Base-by-base conservation (phyloP, 2,797 vertebrate genomes). In the Tarsius wallacei region DNA sequence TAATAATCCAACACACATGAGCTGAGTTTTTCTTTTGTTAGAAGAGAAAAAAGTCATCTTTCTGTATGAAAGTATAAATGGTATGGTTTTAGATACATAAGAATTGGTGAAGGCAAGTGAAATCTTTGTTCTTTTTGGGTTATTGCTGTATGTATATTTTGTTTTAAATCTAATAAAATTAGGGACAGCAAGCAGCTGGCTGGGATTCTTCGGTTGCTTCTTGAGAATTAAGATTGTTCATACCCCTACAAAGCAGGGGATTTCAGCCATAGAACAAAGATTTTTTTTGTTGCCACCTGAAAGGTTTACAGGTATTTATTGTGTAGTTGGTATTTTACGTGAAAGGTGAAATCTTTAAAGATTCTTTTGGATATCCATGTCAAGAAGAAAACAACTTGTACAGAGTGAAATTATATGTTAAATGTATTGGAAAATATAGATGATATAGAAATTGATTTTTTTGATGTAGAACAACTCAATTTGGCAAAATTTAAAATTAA, bases 251-350 rank as follows among this genome's bases (percentile, higher is more conserved):
- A 97, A 77, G 49, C 92, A 88, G 89, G 55, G 36, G 66, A 68
- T 90, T 96, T 97, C 68, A 97, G 94, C 96, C 88, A 96, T 96
- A 96, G 87, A 96, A 47, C 87, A 94, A 74, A 93, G 87, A 51
- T 84, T 84, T 89, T 71, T 68, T 71, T 68, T 89, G 76, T 98
- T 97, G 73, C 94, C 91, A 81, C 91, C 89, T 95, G 66, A 97
- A 96, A 91, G 53, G 64, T 97, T 98, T 98, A 2, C 82, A 98
- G 95, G 94, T 98, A 98, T 98, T 98, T 98, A 97, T 98, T 98
- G 57, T 91, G 10, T 93, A 86, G 98, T 94, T 95, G 78, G 61
- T 95, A 87, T 93, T 71, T 98, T 95, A 90, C 97, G 98, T 96
- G 76, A 84, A 97, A 95, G 97, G 95, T 91, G 26, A 84, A 90